Conservation (phyloP, 2,888 invertebrate species). For the Polia nebulosa region DNA sequence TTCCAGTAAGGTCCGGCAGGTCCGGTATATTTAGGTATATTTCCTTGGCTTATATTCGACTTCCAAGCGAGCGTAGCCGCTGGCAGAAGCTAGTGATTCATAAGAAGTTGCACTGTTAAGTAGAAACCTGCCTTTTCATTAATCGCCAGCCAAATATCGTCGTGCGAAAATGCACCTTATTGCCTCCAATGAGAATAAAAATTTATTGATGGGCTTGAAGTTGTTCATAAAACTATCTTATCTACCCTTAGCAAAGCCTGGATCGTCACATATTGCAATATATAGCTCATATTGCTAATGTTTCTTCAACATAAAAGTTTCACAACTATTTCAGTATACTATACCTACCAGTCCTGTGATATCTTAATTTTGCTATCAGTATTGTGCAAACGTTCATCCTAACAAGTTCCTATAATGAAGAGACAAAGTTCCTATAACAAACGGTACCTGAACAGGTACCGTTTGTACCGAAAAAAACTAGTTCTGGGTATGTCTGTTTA, state of each 20-base stretch:
- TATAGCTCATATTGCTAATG: constrained; percentile 30
- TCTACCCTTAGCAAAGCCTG: neutral
- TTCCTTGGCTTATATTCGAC: too few species aligned
- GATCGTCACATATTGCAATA: constrained; percentile 22
- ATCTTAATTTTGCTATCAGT: constrained; percentile 21
- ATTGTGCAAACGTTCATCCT: constrained; percentile 11
- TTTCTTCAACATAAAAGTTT: constrained; percentile 26
- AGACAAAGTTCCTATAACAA: too few species aligned
- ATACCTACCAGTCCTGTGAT: neutral
- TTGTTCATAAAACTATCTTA: neutral
- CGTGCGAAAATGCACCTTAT: constrained; percentile 13
- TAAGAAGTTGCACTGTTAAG: neutral
- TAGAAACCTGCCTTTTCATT: neutral
- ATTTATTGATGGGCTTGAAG: neutral
- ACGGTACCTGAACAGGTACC: neutral
- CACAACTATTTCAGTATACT: constrained; percentile 28
- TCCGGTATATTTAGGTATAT: too few species aligned
- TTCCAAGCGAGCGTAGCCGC: too few species aligned
- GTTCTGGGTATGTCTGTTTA: neutral
- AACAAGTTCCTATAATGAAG: neutral
- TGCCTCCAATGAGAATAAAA: neutral
- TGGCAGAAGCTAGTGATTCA: too few species aligned
- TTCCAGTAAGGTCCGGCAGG: too few species aligned
- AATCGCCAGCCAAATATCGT: neutral
- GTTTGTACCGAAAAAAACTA: neutral